Base-by-base conservation (phyloP, 2,113 vertebrate genomes). In the Mesoclemmys tuberculata region DNA sequence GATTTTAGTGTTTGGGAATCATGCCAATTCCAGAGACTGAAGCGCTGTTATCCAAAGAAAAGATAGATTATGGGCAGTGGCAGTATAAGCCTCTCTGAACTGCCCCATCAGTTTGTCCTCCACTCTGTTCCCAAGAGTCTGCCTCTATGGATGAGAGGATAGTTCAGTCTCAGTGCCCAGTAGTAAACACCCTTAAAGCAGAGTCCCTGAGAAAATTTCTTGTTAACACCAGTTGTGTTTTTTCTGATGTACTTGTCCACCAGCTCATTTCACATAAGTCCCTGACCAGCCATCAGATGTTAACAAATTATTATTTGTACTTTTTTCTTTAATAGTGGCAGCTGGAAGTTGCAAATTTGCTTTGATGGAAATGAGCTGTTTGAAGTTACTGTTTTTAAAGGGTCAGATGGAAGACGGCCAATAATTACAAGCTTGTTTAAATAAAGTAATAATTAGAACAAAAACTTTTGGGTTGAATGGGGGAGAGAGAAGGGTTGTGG, bases 261-360 rank as follows among this genome's bases (percentile, higher is more conserved):
- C 48, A 84, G 54, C 6, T 90, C 10, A 10, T 24, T 56, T 81
- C 31, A 18, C 1, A 0, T 6, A 27, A 35, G 26, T 31, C 54
- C 7, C 0, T 0, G 0, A 31, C 71, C 89, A 68, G 6, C 35
- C 1, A 0, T 3, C 5, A 56, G 51, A 46, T 81, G 19, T 0
- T 51, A 3, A 48, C 35, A 55, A 14, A 44, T 88, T 49, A 29
- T 61, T 46, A 14, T 52, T 41, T 89, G 0, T 93, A 24, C 86
- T 68, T 85, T 68, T 85, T 84, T 88, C 5, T 54, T 4, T n/a
- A 41, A 0, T 68, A 86, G 24, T 44, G 86, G 44, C 48, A 64
- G 18, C 74, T 89, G 22, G 74, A 38, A 71, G 48, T 77, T 77
- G 6, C 52, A 24, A n/a, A 24, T 80, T 54, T 80, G 49, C 52